Evolutionary conservation across 1,140 invertebrate species (phyloP), one percentile per base, ranked within the genome.

Genomic region (Bicyclus anynana): DNA sequence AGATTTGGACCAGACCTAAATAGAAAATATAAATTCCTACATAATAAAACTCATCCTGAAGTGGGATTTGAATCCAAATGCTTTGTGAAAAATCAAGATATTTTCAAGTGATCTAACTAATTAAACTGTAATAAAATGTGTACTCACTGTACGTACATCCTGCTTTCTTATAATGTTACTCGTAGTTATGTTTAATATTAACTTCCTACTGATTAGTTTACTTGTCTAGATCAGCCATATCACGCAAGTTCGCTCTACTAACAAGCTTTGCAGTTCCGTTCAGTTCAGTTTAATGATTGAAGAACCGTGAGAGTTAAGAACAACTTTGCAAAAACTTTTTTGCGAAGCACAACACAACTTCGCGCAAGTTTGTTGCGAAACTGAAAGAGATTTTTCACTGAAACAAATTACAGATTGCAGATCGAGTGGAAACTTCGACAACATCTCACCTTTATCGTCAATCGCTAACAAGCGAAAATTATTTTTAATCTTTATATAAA

Each of bases 401-500:
- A 40, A 40, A 40, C 37, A 40, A 40, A 40, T 40, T 40, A 16
- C 37, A 40, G 37, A 40, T 40, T 40, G 37, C 37, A 2, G 16
- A 40, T 40, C 37, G 5, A 40, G 37, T 16, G 3, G 37, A 9
- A 17, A 9, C 4, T 17, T 17, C 3, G 37, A 7, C 3, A 40
- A 40, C 17, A 1, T 14, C 37, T 40, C 37, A 40, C 16, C 29
- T 33, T 33, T 33, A 33, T 12, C 12, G 29, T 33, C 29, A 12
- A 12, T 33, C n/a, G 29, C 9, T 33, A 33, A 33, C 37, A 5
- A 40, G 17, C 7, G 37, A 16, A 17, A 2, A 40, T 7, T 5
- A 35, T 12, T 40, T 40, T 40, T 40, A 1, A 14, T 5, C 16
- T 17, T 2, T 10, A 33, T 12, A 33, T 12, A 12, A 12, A 12